Conservation (phyloP, 1,140 invertebrate species). For the Lamellibrachia luymesi region DNA sequence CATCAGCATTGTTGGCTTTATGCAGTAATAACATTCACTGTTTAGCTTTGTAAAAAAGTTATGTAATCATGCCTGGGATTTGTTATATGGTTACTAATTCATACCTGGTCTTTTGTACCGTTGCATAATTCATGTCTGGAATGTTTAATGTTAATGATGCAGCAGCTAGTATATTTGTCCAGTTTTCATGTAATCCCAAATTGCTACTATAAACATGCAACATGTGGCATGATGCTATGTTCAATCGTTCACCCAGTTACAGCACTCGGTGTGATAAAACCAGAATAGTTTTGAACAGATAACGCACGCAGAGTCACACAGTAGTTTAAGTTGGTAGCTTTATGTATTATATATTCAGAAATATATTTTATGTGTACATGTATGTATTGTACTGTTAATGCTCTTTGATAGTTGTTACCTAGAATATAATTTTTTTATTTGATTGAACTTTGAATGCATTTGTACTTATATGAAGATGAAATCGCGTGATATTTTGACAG, state of each 20-base stretch:
- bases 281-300: background rate
- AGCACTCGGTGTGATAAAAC: too few species aligned
- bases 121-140: background rate
- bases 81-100: background rate
- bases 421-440: too few species aligned
- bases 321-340: background rate
- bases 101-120: background rate
- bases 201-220: too few species aligned
- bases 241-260: too few species aligned
- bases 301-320: background rate
- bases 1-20: background rate
- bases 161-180: background rate
- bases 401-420: background rate
- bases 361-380: background rate
- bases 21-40: background rate
- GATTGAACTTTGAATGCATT: too few species aligned
- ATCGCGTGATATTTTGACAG: too few species aligned
- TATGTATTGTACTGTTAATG: background rate
- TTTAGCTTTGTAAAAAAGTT: too few species aligned
- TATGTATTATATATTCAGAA: background rate
- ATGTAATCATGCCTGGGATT: too few species aligned
- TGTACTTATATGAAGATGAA: too few species aligned
- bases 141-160: background rate
- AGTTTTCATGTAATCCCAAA: too few species aligned
- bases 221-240: too few species aligned